phyloP scores from a whole-genome alignment of 1,140 invertebrate species.

The Littorina saxatilis region DNA sequence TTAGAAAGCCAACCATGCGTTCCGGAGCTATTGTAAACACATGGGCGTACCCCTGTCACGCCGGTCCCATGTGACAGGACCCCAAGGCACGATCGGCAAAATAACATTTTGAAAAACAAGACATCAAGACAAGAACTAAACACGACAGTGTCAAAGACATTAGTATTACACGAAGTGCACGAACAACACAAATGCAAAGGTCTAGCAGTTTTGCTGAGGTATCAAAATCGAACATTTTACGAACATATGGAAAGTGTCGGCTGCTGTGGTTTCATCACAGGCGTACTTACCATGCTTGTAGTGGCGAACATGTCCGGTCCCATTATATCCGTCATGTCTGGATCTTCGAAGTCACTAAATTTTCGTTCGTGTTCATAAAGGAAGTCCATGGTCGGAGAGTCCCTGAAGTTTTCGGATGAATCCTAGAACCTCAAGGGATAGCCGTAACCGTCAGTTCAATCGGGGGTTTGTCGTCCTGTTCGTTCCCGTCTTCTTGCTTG shows the following conservation, averaged over 20 bases:
- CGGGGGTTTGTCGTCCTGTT: slow-evolving; percentile 16
- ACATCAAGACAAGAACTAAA: background rate
- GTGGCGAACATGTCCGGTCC: slow-evolving; percentile 64
- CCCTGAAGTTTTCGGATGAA: slow-evolving; percentile 57
- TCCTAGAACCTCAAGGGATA: slow-evolving; percentile 61
- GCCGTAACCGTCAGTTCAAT: slow-evolving; percentile 52
- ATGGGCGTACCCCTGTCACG: slow-evolving; percentile 33
- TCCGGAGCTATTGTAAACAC: slow-evolving; percentile 23
- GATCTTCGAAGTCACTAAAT: slow-evolving; percentile 64
- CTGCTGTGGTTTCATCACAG: slow-evolving; percentile 34
- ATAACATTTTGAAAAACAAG: background rate
- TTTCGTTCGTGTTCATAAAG: slow-evolving; percentile 71
- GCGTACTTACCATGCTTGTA: slow-evolving; percentile 51
- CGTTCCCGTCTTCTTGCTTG: slow-evolving; percentile 16
- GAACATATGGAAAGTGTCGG: slow-evolving; percentile 42
- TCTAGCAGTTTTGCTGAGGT: slow-evolving; percentile 24
- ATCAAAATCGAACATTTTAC: background rate
- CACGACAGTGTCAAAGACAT: background rate
- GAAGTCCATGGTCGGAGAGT: slow-evolving; percentile 68
- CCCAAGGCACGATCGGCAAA: too few species aligned
- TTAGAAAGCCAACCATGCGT: slow-evolving; percentile 7
- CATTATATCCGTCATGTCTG: slow-evolving; percentile 63
- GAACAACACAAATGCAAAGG: too few species aligned
- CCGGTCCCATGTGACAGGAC: slow-evolving; percentile 2
- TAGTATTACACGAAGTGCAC: background rate